Conservation (phyloP, 2,113 vertebrate species). For the Megaceryle torquata region DNA sequence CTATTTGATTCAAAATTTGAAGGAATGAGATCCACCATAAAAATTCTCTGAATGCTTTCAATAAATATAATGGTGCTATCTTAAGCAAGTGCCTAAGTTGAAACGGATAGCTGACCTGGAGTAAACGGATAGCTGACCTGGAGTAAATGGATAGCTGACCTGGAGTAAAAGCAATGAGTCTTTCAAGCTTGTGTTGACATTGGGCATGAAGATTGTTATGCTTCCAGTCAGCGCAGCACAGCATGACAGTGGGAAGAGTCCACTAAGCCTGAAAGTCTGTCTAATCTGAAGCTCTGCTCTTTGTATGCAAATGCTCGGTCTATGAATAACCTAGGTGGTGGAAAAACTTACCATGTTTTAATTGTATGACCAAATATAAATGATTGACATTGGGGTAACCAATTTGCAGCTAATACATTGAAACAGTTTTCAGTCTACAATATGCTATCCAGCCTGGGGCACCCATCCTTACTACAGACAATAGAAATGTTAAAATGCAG, state of each 20-base stretch:
- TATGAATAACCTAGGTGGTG: neutral
- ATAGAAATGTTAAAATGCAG: neutral
- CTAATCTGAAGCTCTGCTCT: neutral
- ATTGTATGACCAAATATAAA: neutral
- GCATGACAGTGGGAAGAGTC: neutral
- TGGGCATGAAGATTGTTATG: neutral
- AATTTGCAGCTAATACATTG: neutral
- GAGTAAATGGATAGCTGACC: neutral
- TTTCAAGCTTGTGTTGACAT: neutral
- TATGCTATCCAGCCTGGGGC: neutral
- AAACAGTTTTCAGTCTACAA: neutral
- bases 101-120: neutral
- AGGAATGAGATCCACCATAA: neutral
- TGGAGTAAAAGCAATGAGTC: neutral
- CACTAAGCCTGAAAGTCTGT: neutral
- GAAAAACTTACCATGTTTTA: neutral
- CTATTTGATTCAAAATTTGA: neutral
- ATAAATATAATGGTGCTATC: neutral
- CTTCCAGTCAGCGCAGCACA: neutral
- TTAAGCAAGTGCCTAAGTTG: neutral
- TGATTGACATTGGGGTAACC: neutral
- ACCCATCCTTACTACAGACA: neutral
- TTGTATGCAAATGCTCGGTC: neutral
- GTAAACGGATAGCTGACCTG: too few relatives aligned
- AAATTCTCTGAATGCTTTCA: neutral